A percentile compares a stretch with the other conserved stretches of the same genome.
Conservation (phyloP, 2,113 vertebrate species). For the Gopherus evgoodei region DNA sequence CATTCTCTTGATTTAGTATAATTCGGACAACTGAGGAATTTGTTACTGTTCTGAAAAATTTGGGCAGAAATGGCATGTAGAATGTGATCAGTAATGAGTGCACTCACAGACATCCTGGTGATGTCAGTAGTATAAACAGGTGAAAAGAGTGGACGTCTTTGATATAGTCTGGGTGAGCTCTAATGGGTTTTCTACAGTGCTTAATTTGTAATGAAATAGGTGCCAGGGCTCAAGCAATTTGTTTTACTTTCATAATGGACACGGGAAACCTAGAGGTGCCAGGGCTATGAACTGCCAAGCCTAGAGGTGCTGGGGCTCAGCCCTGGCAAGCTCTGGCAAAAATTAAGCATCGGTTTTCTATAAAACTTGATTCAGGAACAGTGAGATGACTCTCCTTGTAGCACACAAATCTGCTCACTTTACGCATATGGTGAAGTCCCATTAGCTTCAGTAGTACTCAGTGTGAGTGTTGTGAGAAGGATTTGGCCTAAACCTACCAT, state of each 20-base stretch:
- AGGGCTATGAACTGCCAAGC: too few relatives aligned
- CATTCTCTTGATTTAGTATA: background rate
- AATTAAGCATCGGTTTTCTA: background rate
- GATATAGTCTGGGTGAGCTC: background rate
- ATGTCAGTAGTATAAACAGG: background rate
- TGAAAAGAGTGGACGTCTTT: background rate
- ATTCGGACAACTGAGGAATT: background rate
- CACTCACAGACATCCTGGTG: background rate
- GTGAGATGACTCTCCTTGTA: background rate
- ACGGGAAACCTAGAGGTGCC: too few relatives aligned
- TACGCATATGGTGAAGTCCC: background rate
- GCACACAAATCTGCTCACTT: background rate
- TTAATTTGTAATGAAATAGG: too few relatives aligned
- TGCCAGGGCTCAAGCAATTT: too few relatives aligned
- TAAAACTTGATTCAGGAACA: background rate
- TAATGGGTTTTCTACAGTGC: background rate
- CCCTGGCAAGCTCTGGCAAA: too few relatives aligned
- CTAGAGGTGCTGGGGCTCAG: too few relatives aligned
- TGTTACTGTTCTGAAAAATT: background rate
- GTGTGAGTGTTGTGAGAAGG: background rate
- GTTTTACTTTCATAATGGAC: too few relatives aligned
- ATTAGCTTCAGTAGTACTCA: background rate
- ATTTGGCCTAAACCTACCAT: background rate
- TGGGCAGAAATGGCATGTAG: background rate
- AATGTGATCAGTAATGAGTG: background rate